Percentiles rank a stretch among this genome's conserved stretches.
Evolutionary conservation across 64 coral and sea anemone genomes (phyloP).

Genomic region (Actinia tenebrosa): DNA sequence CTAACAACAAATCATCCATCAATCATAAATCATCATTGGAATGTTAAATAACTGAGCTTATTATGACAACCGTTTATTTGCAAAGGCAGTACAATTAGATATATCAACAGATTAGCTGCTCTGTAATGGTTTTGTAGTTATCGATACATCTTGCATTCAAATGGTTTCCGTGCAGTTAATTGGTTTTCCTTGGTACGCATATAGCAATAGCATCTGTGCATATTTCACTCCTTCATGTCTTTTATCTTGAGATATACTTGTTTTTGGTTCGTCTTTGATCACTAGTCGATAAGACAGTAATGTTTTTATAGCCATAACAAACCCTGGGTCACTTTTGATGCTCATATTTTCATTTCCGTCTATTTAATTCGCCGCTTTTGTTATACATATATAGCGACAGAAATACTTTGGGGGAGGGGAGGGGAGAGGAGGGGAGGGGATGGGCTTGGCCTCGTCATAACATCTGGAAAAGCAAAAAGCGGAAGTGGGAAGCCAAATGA

Average conservation of each 20-base stretch:
- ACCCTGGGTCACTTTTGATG: neutral
- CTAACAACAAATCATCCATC: too few relatives aligned
- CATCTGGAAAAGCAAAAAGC: neutral
- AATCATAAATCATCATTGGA: neutral
- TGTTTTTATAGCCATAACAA: neutral
- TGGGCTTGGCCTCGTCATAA: too few relatives aligned
- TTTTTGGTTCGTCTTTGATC: neutral
- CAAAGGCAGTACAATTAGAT: constrained; percentile 3
- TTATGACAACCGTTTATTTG: neutral
- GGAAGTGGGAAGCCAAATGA: neutral
- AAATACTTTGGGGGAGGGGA: neutral
- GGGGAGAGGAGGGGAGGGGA: neutral
- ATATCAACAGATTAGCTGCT: neutral
- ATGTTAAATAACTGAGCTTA: neutral
- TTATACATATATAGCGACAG: neutral
- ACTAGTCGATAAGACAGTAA: neutral
- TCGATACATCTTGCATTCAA: neutral
- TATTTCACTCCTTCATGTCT: neutral
- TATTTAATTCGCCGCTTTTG: neutral
- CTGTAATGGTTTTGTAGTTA: neutral
- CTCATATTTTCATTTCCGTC: neutral
- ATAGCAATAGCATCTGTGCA: neutral
- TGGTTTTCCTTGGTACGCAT: neutral
- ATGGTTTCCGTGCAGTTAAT: neutral
- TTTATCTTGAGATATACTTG: neutral